Evolutionary conservation across 2,888 invertebrate genomes (phyloP).

Genomic region (Timema cristinae): DNA sequence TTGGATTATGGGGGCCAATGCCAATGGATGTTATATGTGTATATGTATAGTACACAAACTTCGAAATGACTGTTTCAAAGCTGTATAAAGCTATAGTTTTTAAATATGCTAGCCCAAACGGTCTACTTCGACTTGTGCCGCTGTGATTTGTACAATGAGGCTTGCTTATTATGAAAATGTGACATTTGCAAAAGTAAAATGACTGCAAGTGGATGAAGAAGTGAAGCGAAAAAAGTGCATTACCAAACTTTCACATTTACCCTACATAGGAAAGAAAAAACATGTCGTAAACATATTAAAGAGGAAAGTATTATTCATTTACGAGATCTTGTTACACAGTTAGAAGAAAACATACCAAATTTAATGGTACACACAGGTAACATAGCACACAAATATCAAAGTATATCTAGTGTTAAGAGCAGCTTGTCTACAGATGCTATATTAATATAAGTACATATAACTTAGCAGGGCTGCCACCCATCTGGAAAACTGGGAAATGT

Average conservation of each 20-base stretch:
- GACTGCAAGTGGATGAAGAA: not conserved
- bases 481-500: too few relatives aligned
- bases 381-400: not conserved
- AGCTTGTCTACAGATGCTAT: not conserved
- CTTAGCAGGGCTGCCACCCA: too few relatives aligned
- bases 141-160: conserved; percentile 7
- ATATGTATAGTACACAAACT: not conserved
- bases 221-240: not conserved
- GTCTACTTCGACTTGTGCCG: not conserved
- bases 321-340: conserved; percentile 3
- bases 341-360: not conserved
- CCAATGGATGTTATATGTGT: not conserved
- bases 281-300: not conserved
- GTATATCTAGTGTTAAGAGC: not conserved
- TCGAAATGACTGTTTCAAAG: not conserved
- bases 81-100: not conserved
- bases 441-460: too few relatives aligned
- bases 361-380: not conserved
- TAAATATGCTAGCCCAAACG: not conserved
- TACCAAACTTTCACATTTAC: not conserved
- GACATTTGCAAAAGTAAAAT: not conserved
- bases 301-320: not conserved
- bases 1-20: not conserved
- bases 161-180: not conserved
- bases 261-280: not conserved